Evolutionary conservation across 2,113 vertebrate species (phyloP), one percentile per base, ranked within the genome.

Genomic region (Cephalopholis sonnerati): DNA sequence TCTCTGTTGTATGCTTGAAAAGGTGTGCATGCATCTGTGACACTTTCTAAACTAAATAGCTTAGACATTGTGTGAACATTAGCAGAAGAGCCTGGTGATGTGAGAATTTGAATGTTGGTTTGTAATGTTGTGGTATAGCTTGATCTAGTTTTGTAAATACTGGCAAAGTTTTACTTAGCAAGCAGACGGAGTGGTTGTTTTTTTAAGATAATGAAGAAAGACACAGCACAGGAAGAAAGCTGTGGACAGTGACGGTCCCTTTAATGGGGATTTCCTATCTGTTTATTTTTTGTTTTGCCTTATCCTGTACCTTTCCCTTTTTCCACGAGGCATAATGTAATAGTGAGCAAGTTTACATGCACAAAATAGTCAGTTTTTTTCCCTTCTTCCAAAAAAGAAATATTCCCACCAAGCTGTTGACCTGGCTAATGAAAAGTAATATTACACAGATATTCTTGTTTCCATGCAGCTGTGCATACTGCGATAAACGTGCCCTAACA

Each of bases 1-100:
- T 15, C 61, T 57, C 66, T 55, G 54, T 50, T 63, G 32, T 51
- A 48, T 75, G 44, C 48, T 74, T 82, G 48, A 67, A 69, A 72
- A 25, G 12, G 3, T 69, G 54, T 64, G 59, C 7, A 27, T 81
- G 36, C 44, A 70, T 55, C 51, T 61, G 25, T 36, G 68, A 50
- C 25, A 32, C 44, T 73, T 73, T 72, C 15, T 51, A 29, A 70
- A 25, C 12, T n/a, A 48, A 55, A n/a, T 12, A 25, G 20, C 15
- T 48, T 5, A 51, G 29, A 50, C 16, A 54, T 53, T 72, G 13
- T 46, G 53, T 65, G 51, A 3, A 55, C 41, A 44, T 44, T 8
- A 3, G 18, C 54, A 48, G 36, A 75, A 11, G 10, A 44, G 24
- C 22, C 20, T 11, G 6, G 13, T 50, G 3, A 17, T 66, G 10